phyloP scores from a whole-genome alignment of 2,797 vertebrate species.

The Arrhamphus sclerolepis region DNA sequence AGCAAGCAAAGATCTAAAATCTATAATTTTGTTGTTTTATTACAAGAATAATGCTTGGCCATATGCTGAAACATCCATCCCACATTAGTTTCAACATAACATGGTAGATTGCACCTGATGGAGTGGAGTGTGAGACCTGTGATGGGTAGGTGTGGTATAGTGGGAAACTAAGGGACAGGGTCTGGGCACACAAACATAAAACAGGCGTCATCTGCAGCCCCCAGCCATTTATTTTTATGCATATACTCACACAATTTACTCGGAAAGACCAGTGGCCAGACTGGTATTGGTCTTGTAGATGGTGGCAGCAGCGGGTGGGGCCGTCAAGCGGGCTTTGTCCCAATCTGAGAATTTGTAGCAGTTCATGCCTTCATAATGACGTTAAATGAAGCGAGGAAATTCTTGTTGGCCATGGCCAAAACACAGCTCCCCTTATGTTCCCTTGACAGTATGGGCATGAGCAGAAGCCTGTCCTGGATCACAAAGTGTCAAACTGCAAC shows the following conservation, averaged over 20 bases:
- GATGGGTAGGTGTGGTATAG: conserved; percentile 60
- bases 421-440: conserved; percentile 70
- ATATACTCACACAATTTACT: conserved; percentile 68
- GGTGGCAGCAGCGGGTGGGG: conserved; percentile 50
- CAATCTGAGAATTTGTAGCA: conserved; percentile 85
- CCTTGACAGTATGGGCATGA: conserved; percentile 49
- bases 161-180: conserved; percentile 31
- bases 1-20: conserved; percentile 34
- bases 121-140: conserved; percentile 46
- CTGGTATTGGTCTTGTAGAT: conserved; percentile 48
- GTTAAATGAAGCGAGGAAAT: conserved; percentile 85
- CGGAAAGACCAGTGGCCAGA: conserved; percentile 57
- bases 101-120: conserved; percentile 79
- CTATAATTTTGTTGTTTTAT: conserved; percentile 11
- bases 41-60: conserved; percentile 25
- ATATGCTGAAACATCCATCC: conserved; percentile 21
- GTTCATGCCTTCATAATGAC: conserved; percentile 85
- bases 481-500: conserved; percentile 34
- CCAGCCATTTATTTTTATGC: conserved; percentile 70
- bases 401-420: conserved; percentile 69
- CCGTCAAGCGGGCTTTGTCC: conserved; percentile 73
- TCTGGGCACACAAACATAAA: conserved; percentile 46
- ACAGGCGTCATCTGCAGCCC: conserved; percentile 35
- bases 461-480: conserved; percentile 26
- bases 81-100: conserved; percentile 44